Evolutionary conservation across 2,888 invertebrate species (phyloP).

Genomic region (Laothoe populi): DNA sequence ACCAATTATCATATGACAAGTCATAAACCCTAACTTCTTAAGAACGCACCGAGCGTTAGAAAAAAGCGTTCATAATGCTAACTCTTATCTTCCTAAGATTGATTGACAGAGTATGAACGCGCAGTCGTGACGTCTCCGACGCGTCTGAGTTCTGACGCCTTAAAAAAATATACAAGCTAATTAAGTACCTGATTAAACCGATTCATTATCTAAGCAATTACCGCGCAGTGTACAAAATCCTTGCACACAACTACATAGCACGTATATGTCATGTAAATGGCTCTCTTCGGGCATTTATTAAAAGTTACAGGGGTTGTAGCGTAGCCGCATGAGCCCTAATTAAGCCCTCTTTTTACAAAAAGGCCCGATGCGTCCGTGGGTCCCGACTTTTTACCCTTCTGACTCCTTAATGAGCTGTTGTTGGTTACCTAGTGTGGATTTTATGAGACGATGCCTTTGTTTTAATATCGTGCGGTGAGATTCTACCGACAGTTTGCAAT

Average conservation of each 20-base stretch:
- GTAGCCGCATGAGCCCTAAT: constrained; percentile 83
- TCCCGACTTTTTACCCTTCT: constrained; percentile 75
- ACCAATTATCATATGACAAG: too few relatives aligned
- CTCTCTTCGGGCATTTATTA: constrained; percentile 82
- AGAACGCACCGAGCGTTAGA: too few relatives aligned
- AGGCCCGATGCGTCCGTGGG: constrained; percentile 67
- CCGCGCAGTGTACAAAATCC: constrained; percentile 29
- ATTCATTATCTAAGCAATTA: constrained; percentile 18
- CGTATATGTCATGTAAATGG: constrained; percentile 56
- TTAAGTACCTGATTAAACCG: not conserved
- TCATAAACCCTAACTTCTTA: too few relatives aligned
- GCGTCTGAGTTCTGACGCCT: too few relatives aligned
- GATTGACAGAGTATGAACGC: too few relatives aligned
- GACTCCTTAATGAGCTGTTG: constrained; percentile 82
- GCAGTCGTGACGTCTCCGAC: too few relatives aligned
- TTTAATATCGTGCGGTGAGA: constrained; percentile 65
- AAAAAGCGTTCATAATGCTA: too few relatives aligned
- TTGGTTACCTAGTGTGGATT: constrained; percentile 74
- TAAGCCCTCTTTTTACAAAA: constrained; percentile 83
- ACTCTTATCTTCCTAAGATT: too few relatives aligned
- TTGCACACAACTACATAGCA: constrained; percentile 42
- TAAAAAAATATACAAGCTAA: not conserved
- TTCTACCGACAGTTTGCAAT: constrained; percentile 53
- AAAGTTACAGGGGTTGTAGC: constrained; percentile 84
- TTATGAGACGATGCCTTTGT: constrained; percentile 67